A percentile compares a stretch with the other conserved stretches of the same genome.
Evolutionary conservation across 2,888 invertebrate species (phyloP).

Genomic region (Pollenia griseotomentosa): DNA sequence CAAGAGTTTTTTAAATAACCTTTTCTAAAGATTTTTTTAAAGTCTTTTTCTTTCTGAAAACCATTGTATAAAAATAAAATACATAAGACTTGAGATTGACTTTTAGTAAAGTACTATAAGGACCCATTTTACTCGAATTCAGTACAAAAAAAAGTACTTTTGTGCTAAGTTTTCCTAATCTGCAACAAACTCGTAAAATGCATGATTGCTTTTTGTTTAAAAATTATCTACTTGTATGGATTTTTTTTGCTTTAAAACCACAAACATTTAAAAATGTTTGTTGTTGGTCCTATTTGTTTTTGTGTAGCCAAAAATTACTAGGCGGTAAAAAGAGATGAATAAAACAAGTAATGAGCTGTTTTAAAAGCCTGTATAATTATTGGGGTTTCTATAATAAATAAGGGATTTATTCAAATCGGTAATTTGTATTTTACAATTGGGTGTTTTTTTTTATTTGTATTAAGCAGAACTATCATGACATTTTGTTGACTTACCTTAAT

Average conservation of each 20-base stretch:
- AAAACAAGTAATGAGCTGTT: constrained; percentile 12
- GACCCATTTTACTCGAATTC: too few relatives aligned
- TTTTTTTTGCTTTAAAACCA: constrained; percentile 35
- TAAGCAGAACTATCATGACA: neutral
- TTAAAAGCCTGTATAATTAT: constrained; percentile 20
- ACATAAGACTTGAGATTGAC: too few relatives aligned
- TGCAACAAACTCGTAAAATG: constrained; percentile 35
- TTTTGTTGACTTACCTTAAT: constrained; percentile 56
- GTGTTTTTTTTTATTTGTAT: neutral
- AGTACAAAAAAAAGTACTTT: neutral
- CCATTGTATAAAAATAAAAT: too few relatives aligned
- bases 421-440: neutral
- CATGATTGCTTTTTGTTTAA: constrained; percentile 58
- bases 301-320: neutral
- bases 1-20: too few relatives aligned
- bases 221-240: constrained; percentile 10
- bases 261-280: constrained; percentile 31
- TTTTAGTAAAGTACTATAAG: too few relatives aligned
- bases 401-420: constrained; percentile 20
- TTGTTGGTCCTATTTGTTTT: constrained; percentile 29
- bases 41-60: too few relatives aligned
- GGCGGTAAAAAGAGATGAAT: neutral
- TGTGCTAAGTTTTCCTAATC: neutral
- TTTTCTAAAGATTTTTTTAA: too few relatives aligned
- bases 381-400: constrained; percentile 40